A percentile compares a stretch with the other conserved stretches of the same genome.
These are phyloP conservation scores for Pedicia rivosa DNA, from an alignment of 2,888 invertebrate species.

Conservation along the genomic window DNA sequence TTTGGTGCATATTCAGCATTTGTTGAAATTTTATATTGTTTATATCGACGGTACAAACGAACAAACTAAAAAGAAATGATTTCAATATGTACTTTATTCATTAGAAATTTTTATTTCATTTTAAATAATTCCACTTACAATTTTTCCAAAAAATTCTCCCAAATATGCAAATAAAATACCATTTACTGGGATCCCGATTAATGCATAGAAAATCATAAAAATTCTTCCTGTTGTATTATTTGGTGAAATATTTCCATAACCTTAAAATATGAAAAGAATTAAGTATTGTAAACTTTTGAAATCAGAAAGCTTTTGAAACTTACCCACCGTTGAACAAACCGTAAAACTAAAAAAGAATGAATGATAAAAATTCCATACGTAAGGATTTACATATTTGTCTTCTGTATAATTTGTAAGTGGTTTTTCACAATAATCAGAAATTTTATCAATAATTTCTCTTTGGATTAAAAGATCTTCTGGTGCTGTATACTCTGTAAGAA, in stretches of 20 bases:
- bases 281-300: not conserved
- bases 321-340: conserved; percentile 81
- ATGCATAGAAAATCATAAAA: conserved; percentile 74
- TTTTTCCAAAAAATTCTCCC: conserved; percentile 70
- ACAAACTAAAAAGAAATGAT: conserved; percentile 42
- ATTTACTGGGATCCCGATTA: conserved; percentile 47
- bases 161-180: conserved; percentile 55
- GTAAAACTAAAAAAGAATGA: conserved; percentile 84
- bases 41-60: conserved; percentile 65
- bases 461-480: conserved; percentile 21
- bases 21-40: conserved; percentile 44
- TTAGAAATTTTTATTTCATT: not conserved
- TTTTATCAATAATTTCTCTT: conserved; percentile 30
- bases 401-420: conserved; percentile 49
- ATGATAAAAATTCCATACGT: conserved; percentile 80
- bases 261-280: conserved; percentile 31
- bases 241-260: conserved; percentile 81
- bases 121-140: conserved; percentile 36
- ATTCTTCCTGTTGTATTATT: conserved; percentile 63
- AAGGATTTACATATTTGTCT: conserved; percentile 40
- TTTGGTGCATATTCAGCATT: conserved; percentile 45
- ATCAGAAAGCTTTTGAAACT: conserved; percentile 19
- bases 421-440: conserved; percentile 59
- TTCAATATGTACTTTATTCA: not conserved
- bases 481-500: conserved; percentile 21